Conservation (phyloP, 2,113 vertebrate genomes). For the Chauna torquata region DNA sequence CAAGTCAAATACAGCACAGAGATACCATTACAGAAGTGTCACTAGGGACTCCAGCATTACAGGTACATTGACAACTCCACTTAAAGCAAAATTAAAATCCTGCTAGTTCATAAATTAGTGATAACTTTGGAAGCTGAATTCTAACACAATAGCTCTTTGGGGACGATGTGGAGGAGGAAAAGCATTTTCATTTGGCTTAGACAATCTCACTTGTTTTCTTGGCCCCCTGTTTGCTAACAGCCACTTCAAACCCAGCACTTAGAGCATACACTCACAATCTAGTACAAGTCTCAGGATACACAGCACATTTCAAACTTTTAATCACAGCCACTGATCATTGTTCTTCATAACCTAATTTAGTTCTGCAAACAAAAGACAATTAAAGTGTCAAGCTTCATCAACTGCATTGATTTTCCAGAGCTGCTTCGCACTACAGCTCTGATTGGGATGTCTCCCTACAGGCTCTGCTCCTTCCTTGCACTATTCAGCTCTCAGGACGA, state of each 20-base stretch:
- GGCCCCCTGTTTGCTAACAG: not conserved
- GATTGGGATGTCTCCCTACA: not conserved
- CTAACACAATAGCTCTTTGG: constrained; percentile 10
- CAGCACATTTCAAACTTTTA: not conserved
- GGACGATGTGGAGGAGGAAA: not conserved
- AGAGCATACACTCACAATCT: not conserved
- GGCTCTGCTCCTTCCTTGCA: not conserved
- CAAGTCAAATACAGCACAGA: not conserved
- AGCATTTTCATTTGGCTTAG: constrained; percentile 32
- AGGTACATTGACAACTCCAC: not conserved
- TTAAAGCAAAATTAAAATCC: not conserved
- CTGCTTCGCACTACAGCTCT: not conserved
- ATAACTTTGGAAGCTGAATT: constrained; percentile 18
- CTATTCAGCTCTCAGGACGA: not conserved
- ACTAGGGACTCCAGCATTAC: not conserved
- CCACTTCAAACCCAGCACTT: not conserved
- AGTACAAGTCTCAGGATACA: not conserved
- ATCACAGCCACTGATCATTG: not conserved
- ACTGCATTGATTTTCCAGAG: not conserved
- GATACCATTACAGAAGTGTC: not conserved
- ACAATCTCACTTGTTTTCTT: not conserved
- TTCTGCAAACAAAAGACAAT: constrained; percentile 20
- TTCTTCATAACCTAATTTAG: not conserved
- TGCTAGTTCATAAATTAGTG: not conserved
- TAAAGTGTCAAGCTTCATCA: not conserved